Base-by-base conservation (phyloP, 2,888 invertebrate genomes). In the Apotomis betuletana region DNA sequence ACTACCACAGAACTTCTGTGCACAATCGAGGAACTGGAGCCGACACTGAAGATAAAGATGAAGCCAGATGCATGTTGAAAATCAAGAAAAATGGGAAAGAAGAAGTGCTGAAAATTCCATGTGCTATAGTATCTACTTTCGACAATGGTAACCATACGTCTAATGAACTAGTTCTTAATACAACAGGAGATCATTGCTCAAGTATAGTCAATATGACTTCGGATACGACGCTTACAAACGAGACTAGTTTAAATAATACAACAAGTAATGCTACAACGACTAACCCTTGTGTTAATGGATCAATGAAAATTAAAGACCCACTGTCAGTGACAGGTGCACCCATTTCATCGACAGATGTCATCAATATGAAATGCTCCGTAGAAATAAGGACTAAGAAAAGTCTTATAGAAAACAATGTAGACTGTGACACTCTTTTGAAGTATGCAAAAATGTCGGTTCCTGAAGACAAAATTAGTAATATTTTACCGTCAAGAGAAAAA, bases 71-170 rank as follows among this genome's bases (percentile, higher is more conserved):
- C 51, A 55, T 49, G 59, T 68, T 71, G 36, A 63, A 55, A 51
- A 60, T 74, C 52, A 46, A 44, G 13, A 73, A 72, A 55, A 36
- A 74, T 10, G 54, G 54, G 12, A 67, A 74, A 52, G 12, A 60
- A 49, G 67, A 76, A 55, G 64, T 65, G 38, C 36, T 76, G 4
- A 75, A 63, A 57, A 63, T 77, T 41, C 77, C 77, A 1, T 77
- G 77, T 63, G 77, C 76, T 58, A 77, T 76, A 36, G 77, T 77
- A 5, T 76, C 77, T 9, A 77, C 77, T 5, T 77, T 77, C 51
- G 57, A 46, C 41, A 63, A 36, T 64, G 73, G 54, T 46, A 55
- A 55, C 27, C 55, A n/a, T 36, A 65, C 65, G 15, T 36, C 46
- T 36, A 54, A 57, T 12, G 65, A n/a, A 15, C 15, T 12, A 5